Percentiles rank a stretch among this genome's conserved stretches.
Conservation (phyloP, 2,797 vertebrate genomes). For the Catostomus latipinnis region DNA sequence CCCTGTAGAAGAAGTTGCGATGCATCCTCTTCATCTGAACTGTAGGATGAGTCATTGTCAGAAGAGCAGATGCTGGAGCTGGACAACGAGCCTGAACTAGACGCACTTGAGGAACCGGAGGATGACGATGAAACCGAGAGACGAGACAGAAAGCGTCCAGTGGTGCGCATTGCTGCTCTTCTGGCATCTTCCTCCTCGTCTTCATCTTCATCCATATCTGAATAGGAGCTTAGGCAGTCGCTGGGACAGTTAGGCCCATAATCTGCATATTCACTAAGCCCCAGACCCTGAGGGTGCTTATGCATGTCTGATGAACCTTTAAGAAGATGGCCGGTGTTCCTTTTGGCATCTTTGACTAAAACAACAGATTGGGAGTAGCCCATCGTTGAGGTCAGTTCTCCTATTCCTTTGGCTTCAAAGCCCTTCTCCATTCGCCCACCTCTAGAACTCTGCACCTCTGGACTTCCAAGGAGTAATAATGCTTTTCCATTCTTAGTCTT, state of each 20-base stretch:
- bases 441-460: slow-evolving; percentile 51
- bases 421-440: slow-evolving; percentile 78
- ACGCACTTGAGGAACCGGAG: slow-evolving; percentile 91
- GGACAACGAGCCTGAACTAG: slow-evolving; percentile 91
- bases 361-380: slow-evolving; percentile 81
- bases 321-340: slow-evolving; percentile 56
- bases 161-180: slow-evolving; percentile 69
- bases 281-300: slow-evolving; percentile 79
- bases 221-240: slow-evolving; percentile 94
- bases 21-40: slow-evolving; percentile 92
- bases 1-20: slow-evolving; percentile 86
- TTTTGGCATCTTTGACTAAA: slow-evolving; percentile 84
- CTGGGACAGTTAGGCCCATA: slow-evolving; percentile 88
- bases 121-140: slow-evolving; percentile 91
- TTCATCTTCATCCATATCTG: slow-evolving; percentile 92
- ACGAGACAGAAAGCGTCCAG: slow-evolving; percentile 87
- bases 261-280: slow-evolving; percentile 85
- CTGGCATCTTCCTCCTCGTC: slow-evolving; percentile 79
- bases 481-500: slow-evolving; percentile 95
- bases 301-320: slow-evolving; percentile 73
- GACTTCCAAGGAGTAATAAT: slow-evolving; percentile 79
- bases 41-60: slow-evolving; percentile 96
- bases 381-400: slow-evolving; percentile 72
- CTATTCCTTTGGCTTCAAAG: slow-evolving; percentile 73
- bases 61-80: slow-evolving; percentile 96